Evolutionary conservation across 2,797 vertebrate genomes (phyloP).

Genomic region (Scolopax bukidnonensis): DNA sequence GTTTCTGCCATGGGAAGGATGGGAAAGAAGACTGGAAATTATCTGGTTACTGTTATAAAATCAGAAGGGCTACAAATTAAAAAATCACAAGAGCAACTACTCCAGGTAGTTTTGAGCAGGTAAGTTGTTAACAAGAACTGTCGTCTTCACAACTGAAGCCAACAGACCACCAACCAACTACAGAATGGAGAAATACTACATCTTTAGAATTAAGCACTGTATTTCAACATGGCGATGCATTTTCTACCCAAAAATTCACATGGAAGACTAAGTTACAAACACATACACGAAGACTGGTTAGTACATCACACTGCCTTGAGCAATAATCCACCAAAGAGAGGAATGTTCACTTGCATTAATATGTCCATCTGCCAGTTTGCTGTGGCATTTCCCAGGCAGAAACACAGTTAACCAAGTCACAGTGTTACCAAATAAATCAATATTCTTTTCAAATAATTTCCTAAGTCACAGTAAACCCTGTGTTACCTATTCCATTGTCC

Average conservation of each 20-base stretch:
- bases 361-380: not conserved
- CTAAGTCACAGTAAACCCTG: not conserved
- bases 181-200: not conserved
- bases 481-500: not conserved
- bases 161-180: not conserved
- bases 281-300: not conserved
- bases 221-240: not conserved
- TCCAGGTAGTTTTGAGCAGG: not conserved
- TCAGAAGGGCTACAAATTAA: not conserved
- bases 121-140: not conserved
- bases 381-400: not conserved
- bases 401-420: not conserved
- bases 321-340: not conserved
- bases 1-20: not conserved
- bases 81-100: not conserved
- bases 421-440: not conserved
- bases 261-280: not conserved
- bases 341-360: not conserved
- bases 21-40: not conserved
- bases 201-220: not conserved
- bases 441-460: not conserved
- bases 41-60: not conserved
- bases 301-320: not conserved
- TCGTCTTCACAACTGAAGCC: fast-evolving
- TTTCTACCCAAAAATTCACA: not conserved